Conservation (phyloP, 1,140 invertebrate genomes). For the Neodiprion fabricii region DNA sequence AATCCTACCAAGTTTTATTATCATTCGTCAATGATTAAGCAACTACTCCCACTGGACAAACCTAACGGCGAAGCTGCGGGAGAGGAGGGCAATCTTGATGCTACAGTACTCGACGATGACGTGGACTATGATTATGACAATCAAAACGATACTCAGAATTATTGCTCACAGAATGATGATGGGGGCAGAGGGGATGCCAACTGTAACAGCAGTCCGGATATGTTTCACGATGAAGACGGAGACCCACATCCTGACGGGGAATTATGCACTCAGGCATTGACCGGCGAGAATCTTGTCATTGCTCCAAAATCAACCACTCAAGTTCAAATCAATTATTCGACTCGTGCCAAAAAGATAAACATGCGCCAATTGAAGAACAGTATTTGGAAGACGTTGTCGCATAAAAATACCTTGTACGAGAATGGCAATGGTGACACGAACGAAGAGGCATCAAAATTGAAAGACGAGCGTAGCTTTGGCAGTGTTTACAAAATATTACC, state of each 20-base stretch:
- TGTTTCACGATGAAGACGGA: constrained; percentile 46
- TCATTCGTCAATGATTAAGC: background rate
- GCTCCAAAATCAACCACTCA: constrained; percentile 64
- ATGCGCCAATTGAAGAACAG: constrained; percentile 77
- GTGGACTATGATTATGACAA: constrained; percentile 63
- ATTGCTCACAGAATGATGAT: constrained; percentile 54
- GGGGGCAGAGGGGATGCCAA: constrained; percentile 52
- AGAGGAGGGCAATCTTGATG: constrained; percentile 32
- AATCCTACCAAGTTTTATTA: constrained; percentile 36
- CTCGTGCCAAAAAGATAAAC: constrained; percentile 80
- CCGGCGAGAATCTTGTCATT: constrained; percentile 65
- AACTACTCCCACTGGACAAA: background rate
- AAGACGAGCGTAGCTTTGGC: constrained; percentile 52
- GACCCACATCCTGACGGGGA: constrained; percentile 54
- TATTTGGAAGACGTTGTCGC: constrained; percentile 70
- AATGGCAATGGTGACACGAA: constrained; percentile 47
- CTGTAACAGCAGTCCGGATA: too few species aligned
- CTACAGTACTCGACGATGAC: constrained; percentile 38
- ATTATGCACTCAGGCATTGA: constrained; percentile 53
- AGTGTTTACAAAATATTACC: constrained; percentile 68
- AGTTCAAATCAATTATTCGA: constrained; percentile 75
- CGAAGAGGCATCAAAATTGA: constrained; percentile 22
- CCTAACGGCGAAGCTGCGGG: constrained; percentile 20
- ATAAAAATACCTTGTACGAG: constrained; percentile 26
- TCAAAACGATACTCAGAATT: constrained; percentile 60